phyloP scores from a whole-genome alignment of 2,888 invertebrate species.

The Entomobrya proxima region DNA sequence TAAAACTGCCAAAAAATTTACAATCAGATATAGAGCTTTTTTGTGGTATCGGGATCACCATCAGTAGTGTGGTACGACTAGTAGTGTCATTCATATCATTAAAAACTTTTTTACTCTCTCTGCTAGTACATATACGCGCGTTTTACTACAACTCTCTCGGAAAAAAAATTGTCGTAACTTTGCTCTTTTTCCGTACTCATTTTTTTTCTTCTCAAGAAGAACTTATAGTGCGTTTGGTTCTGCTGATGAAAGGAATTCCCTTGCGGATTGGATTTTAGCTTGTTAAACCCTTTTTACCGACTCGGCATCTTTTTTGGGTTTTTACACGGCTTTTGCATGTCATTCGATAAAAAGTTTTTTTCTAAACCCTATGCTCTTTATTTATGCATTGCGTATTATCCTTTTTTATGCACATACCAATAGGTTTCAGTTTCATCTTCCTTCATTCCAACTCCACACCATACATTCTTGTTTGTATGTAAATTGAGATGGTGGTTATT shows the following conservation, averaged over 20 bases:
- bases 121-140: not conserved
- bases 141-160: not conserved
- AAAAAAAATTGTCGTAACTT: not conserved
- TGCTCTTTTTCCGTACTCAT: not conserved
- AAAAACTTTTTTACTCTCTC: not conserved
- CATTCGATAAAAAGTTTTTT: constrained; percentile 28
- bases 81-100: constrained; percentile 38
- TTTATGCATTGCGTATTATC: constrained; percentile 46
- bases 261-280: constrained; percentile 30
- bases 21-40: not conserved
- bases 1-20: constrained; percentile 11
- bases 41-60: not conserved
- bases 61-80: not conserved
- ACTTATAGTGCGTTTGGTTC: not conserved
- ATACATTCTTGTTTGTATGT: too few relatives aligned
- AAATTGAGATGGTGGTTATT: too few relatives aligned
- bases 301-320: constrained; percentile 30
- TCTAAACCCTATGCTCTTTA: constrained; percentile 4
- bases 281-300: constrained; percentile 44
- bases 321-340: constrained; percentile 40
- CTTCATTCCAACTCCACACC: constrained; percentile 5
- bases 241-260: constrained; percentile 28
- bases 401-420: constrained; percentile 34
- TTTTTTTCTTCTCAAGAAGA: not conserved
- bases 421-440: not conserved